Evolutionary conservation across 2,888 invertebrate species (phyloP), one percentile per base, ranked within the genome.

Genomic region (Standfussiana lucernea): DNA sequence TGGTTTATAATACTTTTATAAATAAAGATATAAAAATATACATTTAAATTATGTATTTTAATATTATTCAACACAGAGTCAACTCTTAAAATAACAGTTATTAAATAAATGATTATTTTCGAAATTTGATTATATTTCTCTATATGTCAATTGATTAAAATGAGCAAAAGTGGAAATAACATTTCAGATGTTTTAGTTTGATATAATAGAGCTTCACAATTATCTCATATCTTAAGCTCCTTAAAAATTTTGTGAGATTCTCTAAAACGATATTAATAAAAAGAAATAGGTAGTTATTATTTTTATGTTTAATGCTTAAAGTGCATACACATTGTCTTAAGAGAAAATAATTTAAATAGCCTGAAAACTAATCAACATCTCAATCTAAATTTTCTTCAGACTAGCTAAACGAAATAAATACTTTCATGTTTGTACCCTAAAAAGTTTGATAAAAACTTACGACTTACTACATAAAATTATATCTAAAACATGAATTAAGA

Each of bases 21-120:
- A 95, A 95, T 94, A 94, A 95, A 94, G 90, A 94, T 95, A 95
- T 95, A 95, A 95, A 96, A 95, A 96, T 95, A 95, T 95, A 95
- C 94, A 94, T 95, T 95, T 91, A 87, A 85, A 95, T 93, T 93
- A 94, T 93, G 92, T 93, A 90, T 92, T 93, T 93, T 92, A 94
- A 95, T 92, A 95, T 95, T 93, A 95, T 92, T 94, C 92, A 95
- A 95, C 94, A 94, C 92, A 94, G 92, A 92, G 92, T 94, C 90
- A 94, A 94, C 93, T 94, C 91, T 90, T 92, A 92, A 93, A 95
- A 90, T 92, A 95, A 95, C 94, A 94, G 91, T 91, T 92, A 91
- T 91, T 89, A 91, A 92, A 93, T 93, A 93, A 88, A 89, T 86
- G 75, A 86, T 89, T 86, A 86, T 86, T 86, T 87, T 82, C 74